Evolutionary conservation across 2,888 invertebrate genomes (phyloP).

Genomic region (Callyntrura guangdongensis): DNA sequence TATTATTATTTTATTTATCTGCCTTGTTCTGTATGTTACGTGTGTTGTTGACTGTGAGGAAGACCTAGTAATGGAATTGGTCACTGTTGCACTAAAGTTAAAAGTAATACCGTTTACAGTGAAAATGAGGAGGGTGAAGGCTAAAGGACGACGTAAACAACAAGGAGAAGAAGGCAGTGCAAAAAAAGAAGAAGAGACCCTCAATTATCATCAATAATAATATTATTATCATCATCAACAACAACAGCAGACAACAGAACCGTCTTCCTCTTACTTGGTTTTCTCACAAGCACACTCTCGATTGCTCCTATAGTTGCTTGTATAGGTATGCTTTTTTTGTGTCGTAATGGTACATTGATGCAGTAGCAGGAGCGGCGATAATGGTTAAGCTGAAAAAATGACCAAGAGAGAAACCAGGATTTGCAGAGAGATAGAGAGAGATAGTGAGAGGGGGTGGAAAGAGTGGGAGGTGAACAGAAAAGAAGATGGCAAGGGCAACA

Average conservation of each 20-base stretch:
- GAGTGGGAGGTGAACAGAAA: too few species aligned
- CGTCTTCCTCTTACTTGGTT: constrained; percentile 3
- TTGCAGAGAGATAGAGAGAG: constrained; percentile 19
- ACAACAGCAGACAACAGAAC: neutral
- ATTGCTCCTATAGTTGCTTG: neutral
- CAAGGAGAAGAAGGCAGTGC: constrained; percentile 47
- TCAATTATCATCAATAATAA: constrained; percentile 68
- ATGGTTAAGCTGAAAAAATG: neutral
- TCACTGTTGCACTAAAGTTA: neutral
- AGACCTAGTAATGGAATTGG: constrained; percentile 18
- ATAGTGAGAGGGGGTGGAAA: neutral
- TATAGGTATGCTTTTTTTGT: neutral
- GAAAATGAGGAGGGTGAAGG: constrained; percentile 21
- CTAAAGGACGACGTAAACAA: neutral
- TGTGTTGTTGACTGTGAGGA: neutral
- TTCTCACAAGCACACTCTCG: neutral
- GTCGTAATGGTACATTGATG: too few species aligned
- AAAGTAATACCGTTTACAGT: constrained; percentile 9
- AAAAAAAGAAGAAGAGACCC: constrained; percentile 41
- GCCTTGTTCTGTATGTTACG: neutral
- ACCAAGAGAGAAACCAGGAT: neutral
- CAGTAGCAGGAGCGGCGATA: neutral
- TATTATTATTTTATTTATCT: constrained; percentile 29
- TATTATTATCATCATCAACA: constrained; percentile 53
- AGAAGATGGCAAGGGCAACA: constrained; percentile 31